Base-by-base conservation (phyloP, 2,113 vertebrate species). In the Mobula hypostoma region DNA sequence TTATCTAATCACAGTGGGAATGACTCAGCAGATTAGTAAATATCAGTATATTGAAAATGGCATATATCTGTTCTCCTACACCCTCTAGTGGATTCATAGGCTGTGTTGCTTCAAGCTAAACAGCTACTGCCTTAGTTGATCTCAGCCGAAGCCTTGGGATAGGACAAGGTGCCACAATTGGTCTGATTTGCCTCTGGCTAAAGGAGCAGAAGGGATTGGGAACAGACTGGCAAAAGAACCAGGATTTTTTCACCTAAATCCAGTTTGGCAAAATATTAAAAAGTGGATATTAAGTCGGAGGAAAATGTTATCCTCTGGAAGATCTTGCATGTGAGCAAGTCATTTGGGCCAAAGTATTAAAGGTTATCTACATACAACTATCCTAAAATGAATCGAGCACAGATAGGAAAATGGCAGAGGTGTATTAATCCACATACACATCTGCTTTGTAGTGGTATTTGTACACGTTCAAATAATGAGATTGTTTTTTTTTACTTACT, bases 41-140 rank as follows among this genome's bases (percentile, higher is more conserved):
- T 70, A 36, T 91, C 36, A 11, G 63, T 91, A 58, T 91, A 19
- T 88, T 90, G 24, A 90, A 63, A 90, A 66, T 90, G 87, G 19
- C 40, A 68, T 27, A 61, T 66, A 90, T 66, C 61, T 90, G 12
- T 72, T 24, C 66, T 7, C 29, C 68, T 48, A 72, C 21, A 32
- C 58, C 36, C 32, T n/a, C 36, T 72, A 40, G 90, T 92, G 90
- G n/a, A 5, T 72, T 72, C 7, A 19, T 68, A 68, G n/a, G 87
- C 68, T 9, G 63, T 68, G 70, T 70, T 15, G 17, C 63, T 72
- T 19, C 32, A 7, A 63, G 29, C 14, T 88, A 56, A 70, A 15
- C 48, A 48, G 48, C 29, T n/a, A 32, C 61, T 91, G 61, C 15
- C 17, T 36, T 70, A 90, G 66, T 29, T 32, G 14, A 21, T 5